Conservation (phyloP, 2,113 vertebrate genomes). For the Hemibates koningsi region DNA sequence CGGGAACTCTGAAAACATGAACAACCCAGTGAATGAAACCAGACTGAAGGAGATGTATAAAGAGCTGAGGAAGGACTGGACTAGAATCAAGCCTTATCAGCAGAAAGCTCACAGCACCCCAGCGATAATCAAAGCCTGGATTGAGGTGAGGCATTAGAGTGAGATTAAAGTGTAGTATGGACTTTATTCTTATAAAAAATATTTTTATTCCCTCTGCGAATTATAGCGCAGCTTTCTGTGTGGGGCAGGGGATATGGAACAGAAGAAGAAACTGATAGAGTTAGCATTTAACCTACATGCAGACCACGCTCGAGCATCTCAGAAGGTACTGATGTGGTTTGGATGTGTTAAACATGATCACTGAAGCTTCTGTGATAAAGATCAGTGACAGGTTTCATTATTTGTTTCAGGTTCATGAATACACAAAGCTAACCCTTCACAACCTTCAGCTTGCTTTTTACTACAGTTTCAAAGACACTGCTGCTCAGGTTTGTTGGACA, state of each 20-base stretch:
- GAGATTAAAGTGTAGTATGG: accelerated
- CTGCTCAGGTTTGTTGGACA: background rate
- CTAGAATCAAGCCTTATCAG: accelerated
- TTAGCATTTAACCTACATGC: accelerated
- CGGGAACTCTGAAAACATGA: background rate
- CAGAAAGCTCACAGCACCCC: accelerated
- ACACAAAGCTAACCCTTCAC: accelerated
- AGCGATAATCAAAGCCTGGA: accelerated
- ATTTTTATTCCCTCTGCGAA: accelerated
- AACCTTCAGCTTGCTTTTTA: background rate
- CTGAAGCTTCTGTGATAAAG: background rate
- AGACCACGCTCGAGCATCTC: accelerated
- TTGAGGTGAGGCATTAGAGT: accelerated
- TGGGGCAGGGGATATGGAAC: accelerated
- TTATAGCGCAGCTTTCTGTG: accelerated
- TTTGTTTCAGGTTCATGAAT: background rate
- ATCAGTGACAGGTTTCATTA: background rate
- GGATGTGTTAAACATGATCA: background rate
- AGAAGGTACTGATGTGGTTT: background rate
- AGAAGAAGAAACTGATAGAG: accelerated
- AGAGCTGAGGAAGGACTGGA: accelerated
- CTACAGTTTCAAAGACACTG: background rate
- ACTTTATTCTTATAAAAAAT: background rate
- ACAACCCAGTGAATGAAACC: background rate
- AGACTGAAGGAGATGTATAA: background rate